These are phyloP conservation scores for Pterocles orientalis DNA, from an alignment of 2,113 vertebrate genomes.

Conservation along the genomic window DNA sequence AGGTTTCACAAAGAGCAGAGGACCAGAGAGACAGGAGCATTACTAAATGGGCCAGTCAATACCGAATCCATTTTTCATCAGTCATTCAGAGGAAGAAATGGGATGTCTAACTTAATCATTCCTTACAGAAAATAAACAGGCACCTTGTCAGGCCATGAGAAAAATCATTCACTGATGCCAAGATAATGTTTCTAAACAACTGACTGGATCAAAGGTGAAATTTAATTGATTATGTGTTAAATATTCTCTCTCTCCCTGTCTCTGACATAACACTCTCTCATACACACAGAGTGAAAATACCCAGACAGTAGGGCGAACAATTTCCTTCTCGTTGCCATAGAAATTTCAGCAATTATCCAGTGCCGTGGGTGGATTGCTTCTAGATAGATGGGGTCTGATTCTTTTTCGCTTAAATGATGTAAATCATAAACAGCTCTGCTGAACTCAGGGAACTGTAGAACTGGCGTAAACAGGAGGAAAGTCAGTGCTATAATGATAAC, in stretches of 20 bases:
- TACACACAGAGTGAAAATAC: conserved; percentile 9
- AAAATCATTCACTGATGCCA: conserved; percentile 56
- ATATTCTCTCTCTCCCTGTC: conserved; percentile 25
- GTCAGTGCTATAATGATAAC: not conserved
- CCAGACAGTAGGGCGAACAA: not conserved
- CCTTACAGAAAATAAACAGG: conserved; percentile 61
- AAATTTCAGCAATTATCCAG: not conserved
- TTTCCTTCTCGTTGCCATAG: conserved; percentile 50
- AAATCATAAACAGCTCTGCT: not conserved
- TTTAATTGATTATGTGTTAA: conserved; percentile 71
- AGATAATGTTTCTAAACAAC: conserved; percentile 65
- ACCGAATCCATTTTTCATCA: conserved; percentile 45
- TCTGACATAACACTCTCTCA: not conserved
- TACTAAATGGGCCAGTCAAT: conserved; percentile 40
- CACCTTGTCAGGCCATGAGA: conserved; percentile 28
- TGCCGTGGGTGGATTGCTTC: not conserved
- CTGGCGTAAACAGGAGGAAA: not conserved
- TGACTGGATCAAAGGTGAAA: conserved; percentile 71
- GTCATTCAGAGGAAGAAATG: conserved; percentile 48
- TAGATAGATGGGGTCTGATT: not conserved
- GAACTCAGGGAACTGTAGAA: not conserved
- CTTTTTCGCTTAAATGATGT: not conserved
- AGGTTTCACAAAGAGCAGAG: not conserved
- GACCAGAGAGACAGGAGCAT: not conserved
- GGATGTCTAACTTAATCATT: conserved; percentile 42